phyloP scores from a whole-genome alignment of 2,888 invertebrate species.

The Neoaliturus tenellus region DNA sequence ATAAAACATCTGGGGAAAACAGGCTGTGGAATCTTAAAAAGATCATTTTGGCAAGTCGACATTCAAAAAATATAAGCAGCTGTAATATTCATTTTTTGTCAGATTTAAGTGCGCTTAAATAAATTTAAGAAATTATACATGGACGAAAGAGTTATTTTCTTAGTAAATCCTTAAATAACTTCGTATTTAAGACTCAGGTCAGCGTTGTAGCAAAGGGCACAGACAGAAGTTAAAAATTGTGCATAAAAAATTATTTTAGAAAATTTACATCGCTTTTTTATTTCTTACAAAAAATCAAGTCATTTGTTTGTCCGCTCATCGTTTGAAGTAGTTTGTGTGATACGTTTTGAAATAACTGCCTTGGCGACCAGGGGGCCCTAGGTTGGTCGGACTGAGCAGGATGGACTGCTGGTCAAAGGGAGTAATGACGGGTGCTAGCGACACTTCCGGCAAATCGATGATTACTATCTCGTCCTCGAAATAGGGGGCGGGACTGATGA shows the following conservation, averaged over 20 bases:
- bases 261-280: conserved; percentile 6
- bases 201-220: background rate
- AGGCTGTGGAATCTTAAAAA: too few relatives aligned
- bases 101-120: too few relatives aligned
- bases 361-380: background rate
- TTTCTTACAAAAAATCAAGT: conserved; percentile 17
- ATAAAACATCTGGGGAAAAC: too few relatives aligned
- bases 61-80: too few relatives aligned
- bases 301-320: background rate
- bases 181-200: too few relatives aligned
- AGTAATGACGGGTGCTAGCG: background rate
- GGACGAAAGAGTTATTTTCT: too few relatives aligned
- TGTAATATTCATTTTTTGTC: too few relatives aligned
- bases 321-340: conserved; percentile 6
- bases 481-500: background rate
- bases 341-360: background rate
- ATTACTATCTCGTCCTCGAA: background rate
- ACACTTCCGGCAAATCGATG: conserved; percentile 11
- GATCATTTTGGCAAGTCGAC: too few relatives aligned
- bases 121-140: too few relatives aligned
- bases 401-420: background rate
- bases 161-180: too few relatives aligned
- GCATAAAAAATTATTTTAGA: conserved; percentile 2
- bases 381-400: background rate
- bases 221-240: background rate